Conservation (phyloP, 2,113 vertebrate species). For the Elgaria multicarinata region DNA sequence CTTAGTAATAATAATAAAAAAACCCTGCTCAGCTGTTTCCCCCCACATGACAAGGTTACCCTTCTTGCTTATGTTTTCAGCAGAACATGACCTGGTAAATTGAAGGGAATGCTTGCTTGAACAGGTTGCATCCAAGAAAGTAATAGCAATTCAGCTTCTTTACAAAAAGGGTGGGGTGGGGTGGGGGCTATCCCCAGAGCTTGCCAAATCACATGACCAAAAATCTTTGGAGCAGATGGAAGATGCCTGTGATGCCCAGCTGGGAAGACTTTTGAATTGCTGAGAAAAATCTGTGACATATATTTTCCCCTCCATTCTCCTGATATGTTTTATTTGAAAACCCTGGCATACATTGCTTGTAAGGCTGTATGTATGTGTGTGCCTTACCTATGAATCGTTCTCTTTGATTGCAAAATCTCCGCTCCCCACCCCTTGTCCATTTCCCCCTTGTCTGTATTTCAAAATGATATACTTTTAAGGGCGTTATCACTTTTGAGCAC, state of each 20-base stretch:
- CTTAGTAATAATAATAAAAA: not conserved
- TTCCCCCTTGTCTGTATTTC: not conserved
- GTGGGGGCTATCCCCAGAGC: not conserved
- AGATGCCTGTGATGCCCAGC: conserved; percentile 52
- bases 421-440: too few relatives aligned
- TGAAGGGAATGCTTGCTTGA: fast-evolving
- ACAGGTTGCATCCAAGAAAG: not conserved
- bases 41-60: not conserved
- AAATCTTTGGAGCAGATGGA: conserved; percentile 62
- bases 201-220: conserved; percentile 23
- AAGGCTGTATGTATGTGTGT: not conserved
- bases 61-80: not conserved
- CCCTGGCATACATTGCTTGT: not conserved
- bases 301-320: not conserved
- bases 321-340: not conserved
- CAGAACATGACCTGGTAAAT: not conserved
- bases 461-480: not conserved
- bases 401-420: not conserved
- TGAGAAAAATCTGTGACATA: conserved; percentile 34
- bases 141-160: not conserved
- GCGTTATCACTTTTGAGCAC: not conserved
- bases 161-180: not conserved
- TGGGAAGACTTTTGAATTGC: conserved; percentile 25
- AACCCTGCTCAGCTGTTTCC: not conserved
- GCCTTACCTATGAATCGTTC: conserved; percentile 8